Base-by-base conservation (phyloP, 2,113 vertebrate species). In the Synchiropus splendidus region DNA sequence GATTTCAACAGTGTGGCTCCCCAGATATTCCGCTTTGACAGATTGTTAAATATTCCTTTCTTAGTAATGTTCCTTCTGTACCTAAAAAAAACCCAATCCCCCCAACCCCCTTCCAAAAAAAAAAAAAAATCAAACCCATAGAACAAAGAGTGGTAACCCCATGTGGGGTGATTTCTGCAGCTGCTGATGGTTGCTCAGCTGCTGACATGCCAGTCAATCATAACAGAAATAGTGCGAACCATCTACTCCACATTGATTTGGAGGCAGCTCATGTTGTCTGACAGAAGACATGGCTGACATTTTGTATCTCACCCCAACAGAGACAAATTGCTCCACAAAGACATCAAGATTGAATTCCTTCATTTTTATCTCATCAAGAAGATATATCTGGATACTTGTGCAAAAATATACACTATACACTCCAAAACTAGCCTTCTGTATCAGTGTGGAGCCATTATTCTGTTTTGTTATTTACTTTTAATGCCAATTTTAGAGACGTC, bases 1-100 rank as follows among this genome's bases (percentile, higher is more conserved):
- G 64, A 62, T 75, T 81, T 77, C 69, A 65, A 75, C 60, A 75
- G 61, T 52, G 45, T 37, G 51, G 11, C 38, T 67, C 71, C 67
- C 73, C 27, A 51, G 67, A 61, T 61, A 66, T 61, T 62, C 48
- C 45, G 43, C 61, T 67, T 75, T 78, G 75, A 70, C 75, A 78
- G 68, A 69, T 70, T 75, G 70, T 75, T 73, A 70, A 81, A 74
- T 68, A 78, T 78, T 75, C 57, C 51, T 68, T 68, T 74, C 50
- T 60, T 66, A 67, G 72, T 72, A 72, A 74, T 67, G 68, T 62
- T 74, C 45, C 65, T 67, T 74, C 70, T 70, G 73, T 59, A 75
- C 52, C 53, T 77, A 73, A 76, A n/a, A n/a, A n/a, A n/a, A n/a
- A n/a, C n/a, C n/a, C n/a, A n/a, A n/a, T n/a, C n/a, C n/a, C n/a